These are phyloP conservation scores for Caenorhabditis tropicalis DNA, from an alignment of 1,140 invertebrate species.

Conservation along the genomic window DNA sequence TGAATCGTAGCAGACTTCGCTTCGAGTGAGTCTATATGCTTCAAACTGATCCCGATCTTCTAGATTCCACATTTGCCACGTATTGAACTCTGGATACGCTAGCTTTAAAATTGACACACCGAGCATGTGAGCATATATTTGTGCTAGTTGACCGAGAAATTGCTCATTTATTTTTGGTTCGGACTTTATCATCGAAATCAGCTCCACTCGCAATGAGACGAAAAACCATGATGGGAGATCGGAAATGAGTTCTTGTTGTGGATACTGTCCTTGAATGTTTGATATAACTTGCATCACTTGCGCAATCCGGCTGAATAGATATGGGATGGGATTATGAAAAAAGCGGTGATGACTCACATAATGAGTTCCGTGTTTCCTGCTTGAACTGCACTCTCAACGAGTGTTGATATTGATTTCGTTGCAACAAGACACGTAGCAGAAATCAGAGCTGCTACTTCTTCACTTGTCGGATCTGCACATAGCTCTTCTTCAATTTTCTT, in stretches of 20 bases:
- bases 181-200: not conserved
- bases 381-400: conserved; percentile 5
- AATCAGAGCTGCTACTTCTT: not conserved
- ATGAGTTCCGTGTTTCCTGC: not conserved
- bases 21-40: not conserved
- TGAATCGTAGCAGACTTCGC: not conserved
- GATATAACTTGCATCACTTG: not conserved
- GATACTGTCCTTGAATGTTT: conserved; percentile 13
- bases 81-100: not conserved
- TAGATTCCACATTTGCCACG: not conserved
- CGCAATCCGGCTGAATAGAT: not conserved
- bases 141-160: not conserved
- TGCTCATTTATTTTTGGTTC: not conserved
- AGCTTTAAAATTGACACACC: not conserved
- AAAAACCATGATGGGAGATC: conserved; percentile 3
- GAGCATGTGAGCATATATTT: not conserved
- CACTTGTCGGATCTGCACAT: not conserved
- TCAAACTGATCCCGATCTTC: not conserved
- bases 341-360: not conserved
- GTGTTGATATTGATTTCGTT: not conserved
- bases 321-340: not conserved
- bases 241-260: not conserved
- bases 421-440: not conserved
- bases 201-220: not conserved
- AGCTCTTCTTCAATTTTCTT: conserved; percentile 6